Evolutionary conservation across 2,888 invertebrate species (phyloP).

Genomic region (Xestobium rufovillosum): DNA sequence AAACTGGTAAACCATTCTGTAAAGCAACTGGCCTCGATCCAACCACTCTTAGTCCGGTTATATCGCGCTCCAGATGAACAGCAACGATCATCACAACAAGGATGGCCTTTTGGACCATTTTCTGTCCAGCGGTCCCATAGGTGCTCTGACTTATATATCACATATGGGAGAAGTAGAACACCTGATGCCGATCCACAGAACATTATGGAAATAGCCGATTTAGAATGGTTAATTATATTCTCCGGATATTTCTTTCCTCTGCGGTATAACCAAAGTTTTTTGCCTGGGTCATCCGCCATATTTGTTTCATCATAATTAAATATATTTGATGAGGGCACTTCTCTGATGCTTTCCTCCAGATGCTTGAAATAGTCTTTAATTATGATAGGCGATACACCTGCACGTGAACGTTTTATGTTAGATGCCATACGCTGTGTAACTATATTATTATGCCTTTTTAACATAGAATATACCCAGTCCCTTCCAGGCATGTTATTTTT

Average conservation of each 20-base stretch:
- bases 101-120: constrained; percentile 30
- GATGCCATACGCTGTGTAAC: constrained; percentile 13
- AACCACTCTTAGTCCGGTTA: constrained; percentile 8
- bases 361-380: constrained; percentile 24
- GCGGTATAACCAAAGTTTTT: constrained; percentile 3
- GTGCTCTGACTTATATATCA: constrained; percentile 28
- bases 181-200: constrained; percentile 33
- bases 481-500: constrained; percentile 18
- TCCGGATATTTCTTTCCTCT: constrained; percentile 3
- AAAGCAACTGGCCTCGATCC: constrained; percentile 17
- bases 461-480: constrained; percentile 18
- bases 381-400: constrained; percentile 13
- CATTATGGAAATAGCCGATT: constrained; percentile 33
- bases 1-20: constrained; percentile 18
- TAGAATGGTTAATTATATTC: constrained; percentile 15
- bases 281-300: constrained; percentile 28
- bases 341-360: constrained; percentile 16
- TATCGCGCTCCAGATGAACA: constrained; percentile 17
- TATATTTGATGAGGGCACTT: constrained; percentile 20
- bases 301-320: constrained; percentile 33
- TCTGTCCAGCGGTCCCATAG: constrained; percentile 18
- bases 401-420: constrained; percentile 17
- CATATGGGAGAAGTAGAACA: constrained; percentile 33
- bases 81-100: constrained; percentile 15
- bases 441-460: constrained; percentile 15